Evolutionary conservation across 2,888 invertebrate genomes (phyloP).

Genomic region (Diaperis boleti): DNA sequence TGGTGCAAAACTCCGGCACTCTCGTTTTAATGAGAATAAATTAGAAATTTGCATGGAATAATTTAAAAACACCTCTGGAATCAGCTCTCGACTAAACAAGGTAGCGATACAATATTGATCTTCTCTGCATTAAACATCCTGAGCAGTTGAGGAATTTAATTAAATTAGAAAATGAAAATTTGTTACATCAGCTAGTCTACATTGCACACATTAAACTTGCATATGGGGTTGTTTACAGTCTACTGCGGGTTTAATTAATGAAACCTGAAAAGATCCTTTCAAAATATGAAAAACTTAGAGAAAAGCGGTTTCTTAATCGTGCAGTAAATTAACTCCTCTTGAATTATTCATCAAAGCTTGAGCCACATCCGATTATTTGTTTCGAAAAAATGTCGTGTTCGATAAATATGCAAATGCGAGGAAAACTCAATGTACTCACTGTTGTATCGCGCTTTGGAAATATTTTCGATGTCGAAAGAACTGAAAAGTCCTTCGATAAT

Average conservation of each 20-base stretch:
- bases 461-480: background rate
- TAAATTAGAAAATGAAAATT: slow-evolving; percentile 28
- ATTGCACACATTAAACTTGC: slow-evolving; percentile 14
- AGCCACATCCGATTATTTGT: slow-evolving; percentile 39
- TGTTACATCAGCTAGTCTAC: slow-evolving; percentile 11
- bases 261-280: background rate
- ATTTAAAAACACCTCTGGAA: background rate
- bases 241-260: slow-evolving; percentile 12
- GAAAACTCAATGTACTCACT: slow-evolving; percentile 23
- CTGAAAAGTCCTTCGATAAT: slow-evolving; percentile 22
- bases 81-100: background rate
- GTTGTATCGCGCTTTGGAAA: slow-evolving; percentile 21
- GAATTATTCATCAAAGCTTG: slow-evolving; percentile 34
- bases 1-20: background rate
- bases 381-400: slow-evolving; percentile 37
- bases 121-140: slow-evolving; percentile 6
- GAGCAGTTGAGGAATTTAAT: slow-evolving; percentile 23
- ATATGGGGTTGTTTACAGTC: slow-evolving; percentile 21
- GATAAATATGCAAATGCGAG: slow-evolving; percentile 32
- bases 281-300: slow-evolving; percentile 3
- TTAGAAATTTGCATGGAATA: slow-evolving; percentile 8
- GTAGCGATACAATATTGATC: slow-evolving; percentile 21
- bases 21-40: slow-evolving; percentile 3
- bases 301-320: slow-evolving; percentile 30
- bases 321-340: slow-evolving; percentile 29